Base-by-base conservation (phyloP, 2,797 vertebrate species). In the Neostethus bicornis region DNA sequence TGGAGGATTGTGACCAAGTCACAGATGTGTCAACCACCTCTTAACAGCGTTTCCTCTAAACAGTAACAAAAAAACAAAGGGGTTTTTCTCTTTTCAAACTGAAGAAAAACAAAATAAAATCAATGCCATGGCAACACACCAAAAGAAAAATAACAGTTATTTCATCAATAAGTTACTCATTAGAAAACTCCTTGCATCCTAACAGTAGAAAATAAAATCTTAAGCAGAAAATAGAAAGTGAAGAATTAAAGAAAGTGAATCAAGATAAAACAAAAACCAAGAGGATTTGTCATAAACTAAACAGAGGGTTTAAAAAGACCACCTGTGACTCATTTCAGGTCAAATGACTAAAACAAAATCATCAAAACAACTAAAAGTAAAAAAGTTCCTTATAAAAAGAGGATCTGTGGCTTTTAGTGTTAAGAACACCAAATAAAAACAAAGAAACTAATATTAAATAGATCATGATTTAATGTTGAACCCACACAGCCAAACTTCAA, bases 381-480 rank as follows among this genome's bases (percentile, higher is more conserved):
- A 79, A 31, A 74, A 72, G 70, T 43, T 66, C 63, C 61, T 44
- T 51, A 28, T 23, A 34, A 42, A 52, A 52, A 35, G 23, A 38
- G 26, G 32, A 41, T 8, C 14, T 14, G 37, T 21, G 26, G 45
- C 50, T 54, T 75, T 41, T 32, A 28, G 31, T 49, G 46, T 53
- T 37, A 16, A 65, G 44, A 12, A 28, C 2, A 20, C 5, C 10
- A 58, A 61, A 62, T 48, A 14, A 70, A 0, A 26, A 61, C 17
- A 41, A 35, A 52, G 20, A 69, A 50, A 65, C 19, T 25, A 46
- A 34, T 56, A 66, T 56, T 59, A 79, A 78, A 77, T 54, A 67
- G 66, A 75, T 59, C 53, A 58, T 59, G 79, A 52, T 87, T 89
- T 87, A 88, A 83, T 88, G 70, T 26, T 75, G 59, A 75, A 73